phyloP scores from a whole-genome alignment of 2,797 vertebrate genomes.

The Acanthurus tractus region DNA sequence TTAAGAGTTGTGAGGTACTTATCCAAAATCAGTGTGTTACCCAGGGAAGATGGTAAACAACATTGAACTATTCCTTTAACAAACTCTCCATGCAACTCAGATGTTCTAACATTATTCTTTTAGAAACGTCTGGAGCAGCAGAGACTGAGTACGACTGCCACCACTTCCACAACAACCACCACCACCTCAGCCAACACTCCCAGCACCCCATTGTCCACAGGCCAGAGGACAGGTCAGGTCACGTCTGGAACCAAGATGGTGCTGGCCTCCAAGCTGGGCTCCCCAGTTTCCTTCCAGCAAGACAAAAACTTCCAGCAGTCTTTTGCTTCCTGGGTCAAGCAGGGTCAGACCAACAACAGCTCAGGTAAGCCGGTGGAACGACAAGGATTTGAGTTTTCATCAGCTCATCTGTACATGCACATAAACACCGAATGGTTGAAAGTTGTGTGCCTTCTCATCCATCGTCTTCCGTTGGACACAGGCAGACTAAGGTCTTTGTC shows the following conservation, averaged over 20 bases:
- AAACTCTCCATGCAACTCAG: background rate
- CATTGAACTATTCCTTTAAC: too few relatives aligned
- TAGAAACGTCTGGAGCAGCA: slow-evolving; percentile 96
- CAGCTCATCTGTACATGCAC: background rate
- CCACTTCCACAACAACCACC: slow-evolving; percentile 77
- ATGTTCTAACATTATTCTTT: background rate
- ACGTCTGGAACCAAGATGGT: slow-evolving; percentile 94
- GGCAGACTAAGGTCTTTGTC: background rate
- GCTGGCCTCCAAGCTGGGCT: slow-evolving; percentile 92
- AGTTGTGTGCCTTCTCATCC: slow-evolving; percentile 9
- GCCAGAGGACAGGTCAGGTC: slow-evolving; percentile 88
- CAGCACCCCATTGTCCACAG: slow-evolving; percentile 79
- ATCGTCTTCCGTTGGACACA: background rate
- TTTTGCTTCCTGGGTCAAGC: slow-evolving; percentile 98
- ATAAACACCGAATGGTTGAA: background rate
- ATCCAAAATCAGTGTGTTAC: too few relatives aligned
- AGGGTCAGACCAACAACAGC: slow-evolving; percentile 94
- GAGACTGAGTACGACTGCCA: slow-evolving; percentile 80
- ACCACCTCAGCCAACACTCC: slow-evolving; percentile 81
- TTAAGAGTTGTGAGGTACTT: too few relatives aligned
- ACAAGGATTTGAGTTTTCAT: background rate
- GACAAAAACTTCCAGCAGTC: slow-evolving; percentile 99
- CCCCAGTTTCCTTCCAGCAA: slow-evolving; percentile 95
- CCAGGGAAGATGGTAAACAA: too few relatives aligned
- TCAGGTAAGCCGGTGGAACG: slow-evolving; percentile 75